Percentiles rank a stretch among this genome's conserved stretches.
Evolutionary conservation across 35 echinoderm and acorn worm genomes (phyloP).

Genomic region (Chiridota heheva): DNA sequence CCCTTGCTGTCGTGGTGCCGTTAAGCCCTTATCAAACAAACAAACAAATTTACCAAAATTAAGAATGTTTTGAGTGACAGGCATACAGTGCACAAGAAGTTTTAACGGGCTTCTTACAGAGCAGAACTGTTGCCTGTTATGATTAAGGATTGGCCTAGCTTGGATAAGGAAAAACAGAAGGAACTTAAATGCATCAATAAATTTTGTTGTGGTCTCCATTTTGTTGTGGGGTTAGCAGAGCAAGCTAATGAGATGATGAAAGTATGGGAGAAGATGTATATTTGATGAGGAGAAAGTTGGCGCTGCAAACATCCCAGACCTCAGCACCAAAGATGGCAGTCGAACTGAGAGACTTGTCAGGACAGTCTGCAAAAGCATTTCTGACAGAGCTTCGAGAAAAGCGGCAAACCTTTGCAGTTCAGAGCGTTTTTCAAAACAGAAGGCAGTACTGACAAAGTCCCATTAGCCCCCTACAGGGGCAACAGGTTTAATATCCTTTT

Average conservation of each 20-base stretch:
- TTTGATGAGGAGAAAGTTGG: conserved; percentile 39
- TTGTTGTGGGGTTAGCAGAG: conserved; percentile 71
- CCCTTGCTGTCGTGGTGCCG: no score
- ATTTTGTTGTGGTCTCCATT: conserved; percentile 85
- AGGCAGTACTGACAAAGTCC: conserved; percentile 37
- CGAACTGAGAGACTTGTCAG: conserved; percentile 60
- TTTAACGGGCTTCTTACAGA: no score
- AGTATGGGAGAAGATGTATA: conserved; percentile 58
- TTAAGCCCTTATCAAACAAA: no score
- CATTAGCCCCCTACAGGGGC: conserved; percentile 51
- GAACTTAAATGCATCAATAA: no score
- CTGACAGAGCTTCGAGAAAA: conserved; percentile 43
- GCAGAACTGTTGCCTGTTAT: no score
- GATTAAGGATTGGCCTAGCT: no score
- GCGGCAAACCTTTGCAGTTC: conserved; percentile 51
- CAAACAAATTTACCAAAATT: no score
- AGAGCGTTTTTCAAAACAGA: conserved; percentile 28
- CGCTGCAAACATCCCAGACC: background rate
- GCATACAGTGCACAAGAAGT: no score
- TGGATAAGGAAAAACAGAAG: no score
- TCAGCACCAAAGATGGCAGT: conserved; percentile 22
- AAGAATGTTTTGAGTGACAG: no score
- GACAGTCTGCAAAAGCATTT: conserved; percentile 50
- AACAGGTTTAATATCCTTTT: conserved; percentile 81
- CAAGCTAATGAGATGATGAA: conserved; percentile 35